These are phyloP conservation scores for Podiceps cristatus DNA, from an alignment of 2,113 vertebrate species.

Conservation along the genomic window DNA sequence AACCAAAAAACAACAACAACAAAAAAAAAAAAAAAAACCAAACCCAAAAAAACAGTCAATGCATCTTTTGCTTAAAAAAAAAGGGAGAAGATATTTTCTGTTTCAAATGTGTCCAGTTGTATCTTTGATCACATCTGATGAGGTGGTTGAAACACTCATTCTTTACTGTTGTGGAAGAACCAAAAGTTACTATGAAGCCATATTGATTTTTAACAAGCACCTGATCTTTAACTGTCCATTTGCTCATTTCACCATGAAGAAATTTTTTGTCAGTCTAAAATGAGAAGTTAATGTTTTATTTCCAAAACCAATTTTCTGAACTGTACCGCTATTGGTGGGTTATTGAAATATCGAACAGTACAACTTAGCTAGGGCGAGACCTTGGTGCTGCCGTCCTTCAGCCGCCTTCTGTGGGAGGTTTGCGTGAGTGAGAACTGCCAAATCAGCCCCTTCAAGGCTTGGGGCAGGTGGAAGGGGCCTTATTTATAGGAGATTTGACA, in stretches of 20 bases:
- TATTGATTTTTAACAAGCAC: not conserved
- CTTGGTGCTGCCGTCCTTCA: not conserved
- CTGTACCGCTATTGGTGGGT: not conserved
- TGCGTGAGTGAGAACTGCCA: not conserved
- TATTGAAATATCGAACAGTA: not conserved
- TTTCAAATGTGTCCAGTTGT: not conserved
- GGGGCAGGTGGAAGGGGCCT: not conserved
- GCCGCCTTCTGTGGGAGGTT: not conserved
- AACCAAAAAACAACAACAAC: too few species aligned
- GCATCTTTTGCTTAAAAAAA: not conserved
- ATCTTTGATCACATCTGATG: constrained; percentile 16
- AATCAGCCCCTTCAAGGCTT: not conserved
- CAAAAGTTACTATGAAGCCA: not conserved
- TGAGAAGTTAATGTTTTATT: not conserved
- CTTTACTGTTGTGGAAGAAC: not conserved
- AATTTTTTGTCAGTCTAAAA: not conserved
- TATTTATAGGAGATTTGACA: not conserved
- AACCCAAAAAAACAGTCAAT: not conserved
- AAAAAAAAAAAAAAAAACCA: too few species aligned
- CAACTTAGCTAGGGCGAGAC: not conserved
- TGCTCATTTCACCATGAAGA: not conserved
- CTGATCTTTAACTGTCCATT: constrained; percentile 9
- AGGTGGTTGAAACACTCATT: not conserved
- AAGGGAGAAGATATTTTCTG: not conserved
- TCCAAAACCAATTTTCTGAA: not conserved